These are phyloP conservation scores for Drosophila mettleri DNA, from an alignment of 2,888 invertebrate species.

Conservation along the genomic window DNA sequence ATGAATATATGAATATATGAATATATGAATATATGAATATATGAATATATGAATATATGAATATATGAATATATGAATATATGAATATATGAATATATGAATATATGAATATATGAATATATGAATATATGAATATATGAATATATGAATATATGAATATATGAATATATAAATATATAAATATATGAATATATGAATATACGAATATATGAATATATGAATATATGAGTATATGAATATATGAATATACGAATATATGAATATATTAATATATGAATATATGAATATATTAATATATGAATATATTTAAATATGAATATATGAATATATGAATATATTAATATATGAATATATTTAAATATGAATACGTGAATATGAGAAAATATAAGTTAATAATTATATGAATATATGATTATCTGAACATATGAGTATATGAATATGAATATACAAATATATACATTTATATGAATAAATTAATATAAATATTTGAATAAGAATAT, in stretches of 20 bases:
- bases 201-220: conserved; percentile 2
- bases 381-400: background rate
- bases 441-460: background rate
- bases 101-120: background rate
- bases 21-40: background rate
- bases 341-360: too few species aligned
- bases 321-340: too few species aligned
- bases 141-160: background rate
- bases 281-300: conserved; percentile 1
- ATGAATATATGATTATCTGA: background rate
- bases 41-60: conserved; percentile 1
- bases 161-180: background rate
- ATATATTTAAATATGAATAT: background rate
- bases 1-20: conserved; percentile 1
- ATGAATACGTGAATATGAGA: background rate
- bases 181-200: background rate
- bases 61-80: background rate
- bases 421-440: background rate
- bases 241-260: background rate
- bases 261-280: background rate
- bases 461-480: background rate
- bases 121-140: too few species aligned
- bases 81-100: background rate
- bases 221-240: background rate
- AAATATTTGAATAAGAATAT: too few species aligned